Evolutionary conservation across 2,888 invertebrate genomes (phyloP), one percentile per base, ranked within the genome.

Genomic region (Rhamnusium bicolor): DNA sequence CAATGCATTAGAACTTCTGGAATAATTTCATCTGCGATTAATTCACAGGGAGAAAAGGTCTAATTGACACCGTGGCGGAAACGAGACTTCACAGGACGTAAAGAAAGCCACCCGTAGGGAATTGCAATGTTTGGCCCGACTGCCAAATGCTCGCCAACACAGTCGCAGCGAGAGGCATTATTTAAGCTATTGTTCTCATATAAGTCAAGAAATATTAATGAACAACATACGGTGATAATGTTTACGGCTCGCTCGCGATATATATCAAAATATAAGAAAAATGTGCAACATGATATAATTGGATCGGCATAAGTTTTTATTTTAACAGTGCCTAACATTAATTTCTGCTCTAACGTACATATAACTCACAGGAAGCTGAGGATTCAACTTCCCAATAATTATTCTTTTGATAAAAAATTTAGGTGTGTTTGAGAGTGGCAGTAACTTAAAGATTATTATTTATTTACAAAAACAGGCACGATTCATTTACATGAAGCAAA

Each of bases 91-190:
- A 73, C 65, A 62, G 72, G 70, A 75, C 69, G 61, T 74, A 70
- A 78, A 74, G 72, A 74, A 74, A 72, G 62, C 71, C 71, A 67
- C 79, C 79, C 70, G 75, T 65, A 58, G 78, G 19, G 78, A 69
- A 60, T 40, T 70, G 73, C 70, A 71, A 76, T 76, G 69, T 78
- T 65, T 68, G 73, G 71, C 71, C 69, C 73, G 78, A 74, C 72
- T 78, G 76, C 79, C 79, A 79, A 79, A 79, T 79, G 79, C 70
- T 73, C 74, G 75, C 75, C 76, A 76, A 72, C 77, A 70, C 66
- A 54, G 62, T 69, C 74, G 51, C 73, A 60, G 72, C 66, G 53
- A 74, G 78, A 72, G 75, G 73, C 51, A 63, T 21, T 65, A 71
- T 71, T 61, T 73, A 53, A 66, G 51, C 54, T 40, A 67, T 71